Evolutionary conservation across 2,797 vertebrate species (phyloP), one percentile per base, ranked within the genome.

Genomic region (Podarcis lilfordi): DNA sequence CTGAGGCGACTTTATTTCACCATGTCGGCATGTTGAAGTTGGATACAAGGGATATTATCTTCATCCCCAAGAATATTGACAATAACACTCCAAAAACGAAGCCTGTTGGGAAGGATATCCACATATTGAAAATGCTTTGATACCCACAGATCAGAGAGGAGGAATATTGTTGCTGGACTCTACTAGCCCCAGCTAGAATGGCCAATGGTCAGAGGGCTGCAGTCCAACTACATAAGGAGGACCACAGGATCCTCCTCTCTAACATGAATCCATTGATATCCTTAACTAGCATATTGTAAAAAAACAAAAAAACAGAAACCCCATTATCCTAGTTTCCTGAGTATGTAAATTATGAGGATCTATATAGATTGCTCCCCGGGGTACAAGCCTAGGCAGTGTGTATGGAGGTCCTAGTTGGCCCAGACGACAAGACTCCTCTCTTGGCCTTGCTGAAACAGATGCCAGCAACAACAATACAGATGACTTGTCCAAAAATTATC

Each of bases 1-100:
- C 91, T 93, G 89, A 79, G 92, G 77, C 89, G 91, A 43, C 89
- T 95, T 91, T 87, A 55, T 91, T 94, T 91, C 87, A 77, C 89
- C 91, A 91, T 35, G 5, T 91, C 90, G 91, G 85, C 90, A 91
- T 80, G n/a, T 91, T 95, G 91, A 91, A 91, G 82, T 88, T 94
- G 90, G 89, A 82, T 92, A 82, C 86, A 59, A 84, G 88, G 86
- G 91, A 96, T 93, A 88, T 89, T 89, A 92, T 92, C 90, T 90
- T 72, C 86, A 86, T 87, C 64, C 89, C 68, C 80, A 25, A 88
- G 91, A 90, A 87, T 83, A 76, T 4, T 37, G 71, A 90, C 94
- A 77, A 77, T 69, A 81, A 76, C 0, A 0, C 72, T 77, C 93
- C 87, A 89, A 85, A 91, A 93, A 92, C 40, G 37, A 83, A 88